These are phyloP conservation scores for Heliconius sara DNA, from an alignment of 2,888 invertebrate genomes.

Conservation along the genomic window DNA sequence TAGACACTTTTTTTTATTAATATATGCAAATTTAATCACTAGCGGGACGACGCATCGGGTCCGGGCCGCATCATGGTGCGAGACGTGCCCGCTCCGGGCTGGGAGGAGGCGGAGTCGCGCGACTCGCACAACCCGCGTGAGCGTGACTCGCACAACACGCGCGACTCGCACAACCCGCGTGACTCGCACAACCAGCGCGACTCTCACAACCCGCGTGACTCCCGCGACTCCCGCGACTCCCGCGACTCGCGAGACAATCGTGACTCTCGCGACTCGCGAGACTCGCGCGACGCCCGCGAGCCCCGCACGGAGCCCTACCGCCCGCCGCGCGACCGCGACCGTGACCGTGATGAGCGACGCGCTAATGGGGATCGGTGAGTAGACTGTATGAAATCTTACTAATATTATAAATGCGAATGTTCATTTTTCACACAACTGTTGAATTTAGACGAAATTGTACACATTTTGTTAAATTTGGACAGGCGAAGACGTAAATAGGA, in stretches of 20 bases:
- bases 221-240: conserved; percentile 43
- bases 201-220: conserved; percentile 50
- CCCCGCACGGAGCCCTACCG: conserved; percentile 49
- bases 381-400: neutral
- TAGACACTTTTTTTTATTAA: neutral
- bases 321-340: conserved; percentile 50
- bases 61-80: conserved; percentile 92
- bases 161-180: conserved; percentile 53
- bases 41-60: conserved; percentile 86
- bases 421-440: no score
- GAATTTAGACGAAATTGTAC: no score
- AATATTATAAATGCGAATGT: no score
- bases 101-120: conserved; percentile 57
- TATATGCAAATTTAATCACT: neutral
- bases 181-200: conserved; percentile 41
- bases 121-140: conserved; percentile 51
- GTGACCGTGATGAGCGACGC: conserved; percentile 54
- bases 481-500: no score
- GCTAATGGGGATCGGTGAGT: conserved; percentile 67
- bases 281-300: conserved; percentile 11
- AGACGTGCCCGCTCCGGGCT: conserved; percentile 71
- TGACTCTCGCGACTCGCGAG: conserved; percentile 47
- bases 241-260: conserved; percentile 46
- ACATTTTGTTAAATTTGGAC: no score
- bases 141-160: conserved; percentile 51